Base-by-base conservation (phyloP, 2,797 vertebrate genomes). In the Amblyraja radiata region DNA sequence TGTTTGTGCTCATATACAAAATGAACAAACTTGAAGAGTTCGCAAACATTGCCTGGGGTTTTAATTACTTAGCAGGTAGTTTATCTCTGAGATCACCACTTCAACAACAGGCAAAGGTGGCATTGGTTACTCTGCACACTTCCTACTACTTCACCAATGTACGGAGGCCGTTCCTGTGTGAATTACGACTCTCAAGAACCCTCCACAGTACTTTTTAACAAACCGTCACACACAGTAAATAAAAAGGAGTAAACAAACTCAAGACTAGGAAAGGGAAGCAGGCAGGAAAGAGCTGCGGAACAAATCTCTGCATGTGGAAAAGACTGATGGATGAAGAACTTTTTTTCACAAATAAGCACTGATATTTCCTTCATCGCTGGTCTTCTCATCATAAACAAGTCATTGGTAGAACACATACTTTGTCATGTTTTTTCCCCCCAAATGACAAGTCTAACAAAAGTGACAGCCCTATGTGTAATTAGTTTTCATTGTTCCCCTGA, bases 401-500 rank as follows among this genome's bases (percentile, higher is more conserved):
- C 79, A 93, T 39, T 74, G 54, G 54, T 90, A 74, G 81, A 61
- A 68, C 68, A 79, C 11, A 74, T 63, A 71, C 90, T 91, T 94
- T 18, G 83, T 93, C 94, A 93, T 95, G 93, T 76, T 94, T 93
- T 94, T 95, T 95, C 93, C 94, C 94, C 94, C 94, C 93, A 95
- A 73, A 95, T 95, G 95, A 95, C 93, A 94, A 93, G 94, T 86
- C 93, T 95, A 94, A 96, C 95, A 96, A 95, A 94, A 88, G 93
- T 94, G 95, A 95, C 76, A 95, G 94, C 78, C 93, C 93, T 96
- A 95, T 95, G 95, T 96, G 95, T 96, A 95, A 97, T 97, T 96
- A 96, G 95, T 95, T 95, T 95, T 95, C 94, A 96, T 96, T 96
- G 95, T 96, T 96, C 96, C 95, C 96, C 84, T 96, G 95, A 96